phyloP scores from a whole-genome alignment of 2,888 invertebrate species.

The Troides oblongomaculatus region DNA sequence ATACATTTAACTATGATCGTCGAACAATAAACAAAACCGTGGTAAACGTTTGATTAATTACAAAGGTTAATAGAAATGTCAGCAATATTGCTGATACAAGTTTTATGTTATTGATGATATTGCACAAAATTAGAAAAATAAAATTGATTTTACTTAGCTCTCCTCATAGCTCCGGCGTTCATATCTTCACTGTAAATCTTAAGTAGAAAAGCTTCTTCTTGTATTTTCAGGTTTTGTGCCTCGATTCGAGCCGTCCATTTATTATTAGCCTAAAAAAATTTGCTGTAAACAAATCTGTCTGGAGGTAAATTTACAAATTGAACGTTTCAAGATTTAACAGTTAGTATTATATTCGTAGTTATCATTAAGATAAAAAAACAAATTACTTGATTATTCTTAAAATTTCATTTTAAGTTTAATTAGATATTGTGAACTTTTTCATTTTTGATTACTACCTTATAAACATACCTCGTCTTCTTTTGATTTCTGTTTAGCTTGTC shows the following conservation, averaged over 20 bases:
- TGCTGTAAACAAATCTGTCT: background rate
- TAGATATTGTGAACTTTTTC: background rate
- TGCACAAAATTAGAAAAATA: background rate
- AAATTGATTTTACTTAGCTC: constrained; percentile 49
- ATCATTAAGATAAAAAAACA: too few species aligned
- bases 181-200: constrained; percentile 68
- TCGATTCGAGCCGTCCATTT: constrained; percentile 66
- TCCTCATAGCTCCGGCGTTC: constrained; percentile 54
- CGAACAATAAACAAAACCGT: too few species aligned
- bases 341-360: too few species aligned
- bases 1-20: too few species aligned
- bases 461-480: constrained; percentile 55
- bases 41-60: too few species aligned
- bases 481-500: constrained; percentile 50
- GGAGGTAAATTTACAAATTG: background rate
- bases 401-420: too few species aligned
- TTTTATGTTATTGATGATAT: too few species aligned
- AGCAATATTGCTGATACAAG: too few species aligned
- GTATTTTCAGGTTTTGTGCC: constrained; percentile 65
- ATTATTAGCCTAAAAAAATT: constrained; percentile 52
- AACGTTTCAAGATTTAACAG: background rate
- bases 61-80: too few species aligned
- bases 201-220: constrained; percentile 60
- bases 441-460: background rate
- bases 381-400: too few species aligned